Base-by-base conservation (phyloP, 2,113 vertebrate genomes). In the Polypterus senegalus region DNA sequence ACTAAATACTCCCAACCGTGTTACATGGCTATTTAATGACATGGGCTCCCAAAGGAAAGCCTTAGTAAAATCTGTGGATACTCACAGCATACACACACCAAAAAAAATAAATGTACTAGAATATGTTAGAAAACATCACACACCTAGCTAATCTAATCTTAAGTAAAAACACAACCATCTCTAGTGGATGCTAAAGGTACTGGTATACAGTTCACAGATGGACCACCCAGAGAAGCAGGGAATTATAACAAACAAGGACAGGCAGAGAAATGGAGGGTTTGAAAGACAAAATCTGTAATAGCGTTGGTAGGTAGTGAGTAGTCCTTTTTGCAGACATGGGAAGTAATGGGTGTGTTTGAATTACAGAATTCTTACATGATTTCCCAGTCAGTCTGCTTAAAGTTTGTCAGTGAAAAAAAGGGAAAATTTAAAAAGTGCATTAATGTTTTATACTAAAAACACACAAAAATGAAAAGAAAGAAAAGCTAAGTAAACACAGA, bases 161-260 rank as follows among this genome's bases (percentile, higher is more conserved):
- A 66, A 77, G 70, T 71, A 67, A 64, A 71, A 75, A 71, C 78
- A 74, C 61, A 72, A 61, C 46, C 71, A 49, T 65, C 76, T 70
- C 65, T 64, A 65, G 65, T 59, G 68, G 71, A 72, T 77, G 72
- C 71, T 69, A 75, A 63, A 63, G 70, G 69, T 61, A 65, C 80
- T 67, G 70, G 78, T 81, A 79, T 84, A 81, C 82, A 80, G 67
- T 74, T 74, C 69, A 71, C 80, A 82, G 76, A 77, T 73, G 79
- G 83, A 83, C 84, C 82, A 86, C 81, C 80, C 83, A 82, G 81
- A 75, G 75, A 82, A 84, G 65, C 76, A 79, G 81, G 72, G 73
- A 77, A 73, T 72, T 77, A 73, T 76, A 70, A 85, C 70, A 58
- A 76, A 51, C 66, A 48, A 76, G 73, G 74, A 70, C 5, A 44